Base-by-base conservation (phyloP, 2,888 invertebrate genomes). In the Rhimphoctona megacephalus region DNA sequence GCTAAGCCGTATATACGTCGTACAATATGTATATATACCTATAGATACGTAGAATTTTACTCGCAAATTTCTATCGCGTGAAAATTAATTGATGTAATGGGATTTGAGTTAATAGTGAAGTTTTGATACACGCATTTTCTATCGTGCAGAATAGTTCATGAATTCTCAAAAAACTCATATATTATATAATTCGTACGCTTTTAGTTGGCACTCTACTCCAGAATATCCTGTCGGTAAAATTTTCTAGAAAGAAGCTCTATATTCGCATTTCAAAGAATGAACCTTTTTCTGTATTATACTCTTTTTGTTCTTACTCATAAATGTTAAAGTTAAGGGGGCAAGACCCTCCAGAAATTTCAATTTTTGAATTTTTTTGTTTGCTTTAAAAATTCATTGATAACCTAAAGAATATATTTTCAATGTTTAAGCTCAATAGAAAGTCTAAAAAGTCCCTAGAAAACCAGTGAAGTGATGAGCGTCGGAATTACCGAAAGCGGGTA, bases 61-160 rank as follows among this genome's bases (percentile, higher is more conserved):
- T 69, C 25, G 39, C 25, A 49, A 57, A 69, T 69, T 78, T 69
- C 39, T 49, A 54, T 54, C 22, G 25, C 11, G 25, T 11, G 67
- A 22, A 54, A 54, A 67, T 30, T 69, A 30, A 43, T 54, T 36
- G 25, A 54, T 54, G 78, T 69, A 69, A 78, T 25, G 19, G 54
- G 78, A 67, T 67, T 67, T 46, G 39, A 46, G 43, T 30, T 46
- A 61, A 61, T 61, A 14, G 30, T 17, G n/a, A 1, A 17, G 30
- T 30, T 61, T 30, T 17, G 8, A 14, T 30, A 6, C 25, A 25
- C 14, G 17, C n/a, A 61, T 61, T 61, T 4, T 61, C 1, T 17
- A 17, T 3, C 11, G 49, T 49, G 39, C 39, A 39, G 9, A 39
- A 39, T n/a, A n/a, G n/a, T 39, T 9, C 39, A 39, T 9, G 7